Evolutionary conservation across 2,888 invertebrate species (phyloP).

Genomic region (Drosophila ustulata): DNA sequence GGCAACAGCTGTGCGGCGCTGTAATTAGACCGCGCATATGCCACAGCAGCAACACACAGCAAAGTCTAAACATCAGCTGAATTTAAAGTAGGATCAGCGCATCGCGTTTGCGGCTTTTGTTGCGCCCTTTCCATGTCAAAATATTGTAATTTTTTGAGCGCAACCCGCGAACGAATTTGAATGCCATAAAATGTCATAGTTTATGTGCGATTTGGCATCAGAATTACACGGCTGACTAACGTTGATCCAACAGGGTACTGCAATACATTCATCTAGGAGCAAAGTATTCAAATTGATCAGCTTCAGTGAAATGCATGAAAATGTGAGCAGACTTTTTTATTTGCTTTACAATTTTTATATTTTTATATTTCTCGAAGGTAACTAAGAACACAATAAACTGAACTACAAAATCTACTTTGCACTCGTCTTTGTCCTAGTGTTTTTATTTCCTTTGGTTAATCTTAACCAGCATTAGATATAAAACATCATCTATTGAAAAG

Average conservation of each 20-base stretch:
- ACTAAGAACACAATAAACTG: no score
- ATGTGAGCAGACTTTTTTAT: neutral
- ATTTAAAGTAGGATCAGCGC: constrained; percentile 79
- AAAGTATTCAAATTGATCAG: neutral
- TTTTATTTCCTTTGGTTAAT: no score
- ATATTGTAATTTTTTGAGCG: constrained; percentile 64
- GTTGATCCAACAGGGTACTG: neutral
- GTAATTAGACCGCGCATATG: constrained; percentile 77
- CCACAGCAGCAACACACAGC: constrained; percentile 41
- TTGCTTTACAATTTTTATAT: neutral
- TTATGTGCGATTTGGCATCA: constrained; percentile 55
- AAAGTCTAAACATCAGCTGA: constrained; percentile 48
- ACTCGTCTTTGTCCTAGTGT: no score
- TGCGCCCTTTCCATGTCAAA: constrained; percentile 65
- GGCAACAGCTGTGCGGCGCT: constrained; percentile 76
- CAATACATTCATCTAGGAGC: neutral
- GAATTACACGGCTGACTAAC: constrained; percentile 55
- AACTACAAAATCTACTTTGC: no score
- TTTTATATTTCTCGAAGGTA: neutral
- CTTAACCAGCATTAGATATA: no score
- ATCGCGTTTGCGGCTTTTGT: constrained; percentile 65
- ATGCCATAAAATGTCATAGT: constrained; percentile 58
- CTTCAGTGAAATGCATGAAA: neutral
- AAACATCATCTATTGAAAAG: no score
- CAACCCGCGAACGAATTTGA: constrained; percentile 56